Percentiles rank a stretch among this genome's conserved stretches.
These are phyloP conservation scores for Acanthiza pusilla DNA, from an alignment of 2,797 vertebrate genomes.

Conservation along the genomic window DNA sequence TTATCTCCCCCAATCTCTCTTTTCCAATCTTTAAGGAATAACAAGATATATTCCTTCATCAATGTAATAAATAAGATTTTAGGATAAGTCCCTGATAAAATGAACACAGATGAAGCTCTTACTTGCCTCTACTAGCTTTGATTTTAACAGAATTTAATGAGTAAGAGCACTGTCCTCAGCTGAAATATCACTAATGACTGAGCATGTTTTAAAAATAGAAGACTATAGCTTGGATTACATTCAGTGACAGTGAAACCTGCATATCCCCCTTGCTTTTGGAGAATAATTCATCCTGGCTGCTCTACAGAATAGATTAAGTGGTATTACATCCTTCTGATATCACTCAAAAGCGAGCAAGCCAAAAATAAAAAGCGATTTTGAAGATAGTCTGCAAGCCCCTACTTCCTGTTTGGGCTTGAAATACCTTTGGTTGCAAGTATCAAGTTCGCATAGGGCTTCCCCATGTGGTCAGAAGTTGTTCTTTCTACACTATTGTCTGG, in stretches of 20 bases:
- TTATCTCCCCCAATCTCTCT: background rate
- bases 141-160: background rate
- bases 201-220: background rate
- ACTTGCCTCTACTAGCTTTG: background rate
- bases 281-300: background rate
- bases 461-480: background rate
- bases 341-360: background rate
- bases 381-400: background rate
- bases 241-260: background rate
- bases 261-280: accelerated
- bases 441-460: background rate
- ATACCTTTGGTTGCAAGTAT: background rate
- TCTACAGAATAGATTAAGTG: background rate
- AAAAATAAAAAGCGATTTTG: background rate
- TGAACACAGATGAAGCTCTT: background rate
- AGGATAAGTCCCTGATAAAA: background rate
- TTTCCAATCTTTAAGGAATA: background rate
- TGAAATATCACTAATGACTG: background rate
- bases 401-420: background rate
- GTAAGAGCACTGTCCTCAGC: background rate
- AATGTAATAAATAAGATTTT: background rate
- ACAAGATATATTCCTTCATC: background rate
- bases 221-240: background rate
- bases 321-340: background rate
- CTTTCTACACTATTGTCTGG: accelerated